Percentiles rank a stretch among this genome's conserved stretches.
Evolutionary conservation across 2,113 vertebrate species (phyloP).

Genomic region (Corythaeola cristata): DNA sequence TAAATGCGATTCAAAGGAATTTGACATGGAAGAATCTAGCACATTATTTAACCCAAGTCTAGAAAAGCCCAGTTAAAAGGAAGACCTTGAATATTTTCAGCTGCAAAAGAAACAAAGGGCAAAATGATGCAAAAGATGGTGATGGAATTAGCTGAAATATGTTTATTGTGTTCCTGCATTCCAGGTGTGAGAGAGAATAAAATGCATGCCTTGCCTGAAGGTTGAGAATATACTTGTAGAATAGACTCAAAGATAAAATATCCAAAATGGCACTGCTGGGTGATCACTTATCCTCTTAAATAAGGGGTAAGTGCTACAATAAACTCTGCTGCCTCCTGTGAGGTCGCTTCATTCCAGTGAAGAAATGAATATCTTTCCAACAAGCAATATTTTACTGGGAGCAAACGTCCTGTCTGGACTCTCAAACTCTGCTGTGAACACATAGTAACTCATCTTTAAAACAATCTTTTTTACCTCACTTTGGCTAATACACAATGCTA

Average conservation of each 20-base stretch:
- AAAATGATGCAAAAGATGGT: background rate
- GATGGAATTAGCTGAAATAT: background rate
- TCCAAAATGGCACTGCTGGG: background rate
- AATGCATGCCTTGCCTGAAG: background rate
- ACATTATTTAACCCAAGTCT: background rate
- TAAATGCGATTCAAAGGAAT: slow-evolving; percentile 26
- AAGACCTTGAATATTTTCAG: background rate
- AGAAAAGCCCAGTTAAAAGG: background rate
- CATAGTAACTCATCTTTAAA: background rate
- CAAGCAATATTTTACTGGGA: background rate
- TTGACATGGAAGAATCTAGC: background rate
- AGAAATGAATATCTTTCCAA: background rate
- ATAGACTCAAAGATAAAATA: background rate
- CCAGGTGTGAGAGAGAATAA: background rate
- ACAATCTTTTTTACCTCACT: background rate
- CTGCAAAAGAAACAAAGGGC: background rate
- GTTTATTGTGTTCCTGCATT: background rate
- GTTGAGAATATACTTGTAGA: background rate
- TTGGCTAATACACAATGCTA: background rate
- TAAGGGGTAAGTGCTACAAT: background rate
- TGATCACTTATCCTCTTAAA: background rate
- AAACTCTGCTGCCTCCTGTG: background rate
- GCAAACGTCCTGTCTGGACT: background rate
- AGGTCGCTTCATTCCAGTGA: background rate
- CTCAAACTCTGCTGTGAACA: background rate